These are phyloP conservation scores for Caenorhabditis inopinata DNA, from an alignment of 1,140 invertebrate genomes.

Conservation along the genomic window DNA sequence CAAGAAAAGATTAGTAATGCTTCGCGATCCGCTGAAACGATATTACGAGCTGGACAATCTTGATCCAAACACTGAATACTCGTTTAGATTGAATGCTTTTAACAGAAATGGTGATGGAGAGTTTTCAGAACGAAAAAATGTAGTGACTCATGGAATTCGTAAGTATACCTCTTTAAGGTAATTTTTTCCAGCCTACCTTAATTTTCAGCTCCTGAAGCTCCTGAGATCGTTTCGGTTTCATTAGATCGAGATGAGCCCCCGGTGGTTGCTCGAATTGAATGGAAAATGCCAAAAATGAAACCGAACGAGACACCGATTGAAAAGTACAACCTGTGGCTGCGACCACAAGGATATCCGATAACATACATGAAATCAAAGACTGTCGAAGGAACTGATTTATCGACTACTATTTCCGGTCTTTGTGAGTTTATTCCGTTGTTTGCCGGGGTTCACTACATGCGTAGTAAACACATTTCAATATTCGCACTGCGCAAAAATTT, in stretches of 20 bases:
- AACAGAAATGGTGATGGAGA: constrained; percentile 69
- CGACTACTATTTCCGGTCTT: constrained; percentile 55
- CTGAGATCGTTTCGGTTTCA: constrained; percentile 59
- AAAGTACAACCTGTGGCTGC: constrained; percentile 59
- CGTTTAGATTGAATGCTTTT: constrained; percentile 86
- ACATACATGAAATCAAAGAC: constrained; percentile 44
- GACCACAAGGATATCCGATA: constrained; percentile 47
- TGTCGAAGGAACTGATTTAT: constrained; percentile 50
- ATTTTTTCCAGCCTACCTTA: not conserved
- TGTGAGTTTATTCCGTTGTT: constrained; percentile 55
- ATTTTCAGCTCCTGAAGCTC: constrained; percentile 57
- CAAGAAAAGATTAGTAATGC: constrained; percentile 28
- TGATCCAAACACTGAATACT: constrained; percentile 92
- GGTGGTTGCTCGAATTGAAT: constrained; percentile 57
- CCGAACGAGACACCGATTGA: constrained; percentile 41
- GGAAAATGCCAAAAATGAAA: constrained; percentile 53
- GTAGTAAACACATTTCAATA: no score
- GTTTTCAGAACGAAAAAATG: constrained; percentile 49
- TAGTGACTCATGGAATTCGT: constrained; percentile 64
- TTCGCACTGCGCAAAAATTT: no score
- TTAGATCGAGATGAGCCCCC: constrained; percentile 57
- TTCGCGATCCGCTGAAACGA: not conserved
- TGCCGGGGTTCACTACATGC: no score
- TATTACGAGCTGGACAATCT: constrained; percentile 82
- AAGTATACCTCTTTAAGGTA: constrained; percentile 45